A percentile compares a stretch with the other conserved stretches of the same genome.
Conservation (phyloP, 2,113 vertebrate species). For the Lophura nycthemera region DNA sequence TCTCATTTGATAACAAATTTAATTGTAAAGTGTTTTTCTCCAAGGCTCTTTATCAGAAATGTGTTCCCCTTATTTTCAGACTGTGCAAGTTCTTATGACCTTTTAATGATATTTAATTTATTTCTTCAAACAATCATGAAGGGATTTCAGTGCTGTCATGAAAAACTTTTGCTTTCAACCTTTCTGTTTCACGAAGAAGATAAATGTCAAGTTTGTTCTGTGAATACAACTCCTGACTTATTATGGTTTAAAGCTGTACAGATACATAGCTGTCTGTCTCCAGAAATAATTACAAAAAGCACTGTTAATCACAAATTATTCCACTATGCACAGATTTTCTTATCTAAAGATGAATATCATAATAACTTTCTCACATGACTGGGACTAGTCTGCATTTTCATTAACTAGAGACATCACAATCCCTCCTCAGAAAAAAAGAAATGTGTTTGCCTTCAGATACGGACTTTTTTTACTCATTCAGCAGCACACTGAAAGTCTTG, state of each 20-base stretch:
- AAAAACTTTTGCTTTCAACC: background rate
- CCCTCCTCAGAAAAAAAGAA: background rate
- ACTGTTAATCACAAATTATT: background rate
- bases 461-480: background rate
- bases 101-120: constrained; percentile 21
- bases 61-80: background rate
- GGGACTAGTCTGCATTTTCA: background rate
- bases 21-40: background rate
- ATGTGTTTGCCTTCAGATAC: background rate
- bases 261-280: background rate
- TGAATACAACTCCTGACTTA: background rate
- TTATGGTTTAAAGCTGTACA: background rate
- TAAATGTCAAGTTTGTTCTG: constrained; percentile 48
- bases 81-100: background rate
- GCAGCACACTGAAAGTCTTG: background rate
- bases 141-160: background rate
- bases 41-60: background rate
- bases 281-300: background rate
- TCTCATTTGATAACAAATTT: background rate
- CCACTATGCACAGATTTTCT: background rate
- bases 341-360: background rate
- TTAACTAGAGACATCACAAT: background rate
- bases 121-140: constrained; percentile 3
- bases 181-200: background rate
- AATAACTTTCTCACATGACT: background rate